Percentiles rank a stretch among this genome's conserved stretches.
phyloP scores from a whole-genome alignment of 2,113 vertebrate species.

The Aegotheles bennettii region DNA sequence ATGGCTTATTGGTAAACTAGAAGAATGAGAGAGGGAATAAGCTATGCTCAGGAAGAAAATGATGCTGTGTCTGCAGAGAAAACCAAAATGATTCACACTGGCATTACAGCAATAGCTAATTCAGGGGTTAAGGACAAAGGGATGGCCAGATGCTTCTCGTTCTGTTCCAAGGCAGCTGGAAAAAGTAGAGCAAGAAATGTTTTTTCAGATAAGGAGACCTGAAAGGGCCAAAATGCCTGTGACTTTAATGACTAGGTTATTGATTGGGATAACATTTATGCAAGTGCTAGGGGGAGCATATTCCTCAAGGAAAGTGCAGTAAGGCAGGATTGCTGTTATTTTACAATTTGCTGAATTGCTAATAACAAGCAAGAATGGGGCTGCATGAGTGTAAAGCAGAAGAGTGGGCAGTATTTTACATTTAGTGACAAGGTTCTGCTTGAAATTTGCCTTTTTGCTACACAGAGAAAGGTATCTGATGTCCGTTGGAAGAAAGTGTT shows the following conservation, averaged over 20 bases:
- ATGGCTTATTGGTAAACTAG: not conserved
- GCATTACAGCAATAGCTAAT: not conserved
- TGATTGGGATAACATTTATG: constrained; percentile 57
- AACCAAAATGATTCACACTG: not conserved
- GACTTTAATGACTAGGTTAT: constrained; percentile 52
- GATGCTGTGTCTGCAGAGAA: not conserved
- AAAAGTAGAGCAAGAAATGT: not conserved
- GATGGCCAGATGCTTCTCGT: not conserved
- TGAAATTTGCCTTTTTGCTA: not conserved
- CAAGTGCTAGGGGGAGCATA: not conserved
- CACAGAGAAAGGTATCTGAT: not conserved
- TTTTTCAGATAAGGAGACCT: not conserved
- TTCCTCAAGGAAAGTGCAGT: not conserved
- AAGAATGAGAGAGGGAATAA: not conserved
- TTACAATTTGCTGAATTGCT: constrained; percentile 26
- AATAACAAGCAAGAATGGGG: not conserved
- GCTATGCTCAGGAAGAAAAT: not conserved
- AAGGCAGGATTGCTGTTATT: not conserved
- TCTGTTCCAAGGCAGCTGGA: not conserved
- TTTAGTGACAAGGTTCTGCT: not conserved
- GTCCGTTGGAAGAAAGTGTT: not conserved
- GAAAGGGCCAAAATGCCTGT: not conserved
- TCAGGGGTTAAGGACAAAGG: not conserved
- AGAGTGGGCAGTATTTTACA: not conserved
- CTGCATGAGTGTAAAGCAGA: not conserved